Conservation (phyloP, 2,797 vertebrate genomes). For the Myiothlypis chrysogaster region DNA sequence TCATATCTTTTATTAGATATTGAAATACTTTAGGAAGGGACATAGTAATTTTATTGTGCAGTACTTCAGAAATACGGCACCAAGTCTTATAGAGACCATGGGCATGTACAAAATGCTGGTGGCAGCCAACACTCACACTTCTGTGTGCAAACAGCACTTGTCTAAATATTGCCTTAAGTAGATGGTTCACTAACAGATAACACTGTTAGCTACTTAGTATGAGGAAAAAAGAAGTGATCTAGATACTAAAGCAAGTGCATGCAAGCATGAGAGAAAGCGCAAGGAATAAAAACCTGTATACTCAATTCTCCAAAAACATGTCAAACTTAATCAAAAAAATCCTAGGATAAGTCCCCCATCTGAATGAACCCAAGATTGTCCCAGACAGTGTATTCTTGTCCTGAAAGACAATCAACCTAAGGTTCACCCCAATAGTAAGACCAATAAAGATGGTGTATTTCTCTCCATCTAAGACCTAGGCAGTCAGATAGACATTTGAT, state of each 20-base stretch:
- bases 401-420: background rate
- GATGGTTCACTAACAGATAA: background rate
- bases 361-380: background rate
- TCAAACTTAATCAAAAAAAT: background rate
- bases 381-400: background rate
- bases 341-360: background rate
- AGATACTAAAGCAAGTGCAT: background rate
- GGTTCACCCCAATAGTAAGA: background rate
- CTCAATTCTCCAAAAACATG: background rate
- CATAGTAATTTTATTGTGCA: background rate
- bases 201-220: background rate
- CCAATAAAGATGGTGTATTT: background rate
- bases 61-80: background rate
- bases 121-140: background rate
- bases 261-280: background rate
- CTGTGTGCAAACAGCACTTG: background rate
- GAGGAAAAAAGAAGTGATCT: background rate
- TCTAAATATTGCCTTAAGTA: background rate
- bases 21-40: background rate
- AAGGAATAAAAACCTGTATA: background rate
- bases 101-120: background rate
- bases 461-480: background rate
- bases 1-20: background rate
- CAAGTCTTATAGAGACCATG: background rate
- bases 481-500: accelerated